Conservation (phyloP, 2,797 vertebrate species). For the Aotus griseimembra region DNA sequence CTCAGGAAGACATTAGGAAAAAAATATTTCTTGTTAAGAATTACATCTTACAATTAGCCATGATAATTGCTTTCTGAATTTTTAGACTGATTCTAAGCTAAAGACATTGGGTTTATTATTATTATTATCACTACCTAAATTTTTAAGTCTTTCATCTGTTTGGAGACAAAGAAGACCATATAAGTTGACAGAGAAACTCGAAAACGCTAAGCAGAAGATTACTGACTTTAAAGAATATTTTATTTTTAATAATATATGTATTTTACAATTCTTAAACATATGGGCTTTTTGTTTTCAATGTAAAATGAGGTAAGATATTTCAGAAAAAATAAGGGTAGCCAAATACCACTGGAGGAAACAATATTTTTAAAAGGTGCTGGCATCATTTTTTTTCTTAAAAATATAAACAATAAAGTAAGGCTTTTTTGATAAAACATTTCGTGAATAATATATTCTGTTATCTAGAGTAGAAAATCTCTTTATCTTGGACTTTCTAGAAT, state of each 20-base stretch:
- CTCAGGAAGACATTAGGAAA: background rate
- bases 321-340: background rate
- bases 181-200: constrained; percentile 56
- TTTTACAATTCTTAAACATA: background rate
- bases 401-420: background rate
- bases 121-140: constrained; percentile 47
- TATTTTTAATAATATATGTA: constrained; percentile 6
- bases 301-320: constrained; percentile 5
- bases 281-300: background rate
- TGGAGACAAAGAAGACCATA: constrained; percentile 15
- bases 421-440: background rate
- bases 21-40: constrained; percentile 59
- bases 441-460: background rate
- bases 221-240: constrained; percentile 46
- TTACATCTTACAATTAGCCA: constrained; percentile 6
- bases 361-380: background rate
- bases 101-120: background rate
- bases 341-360: background rate
- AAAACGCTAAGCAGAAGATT: constrained; percentile 49
- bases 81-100: constrained; percentile 62
- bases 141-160: background rate
- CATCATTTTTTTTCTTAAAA: background rate
- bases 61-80: constrained; percentile 47
- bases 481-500: fast-evolving
- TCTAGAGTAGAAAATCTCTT: background rate